A percentile compares a stretch with the other conserved stretches of the same genome.
phyloP scores from a whole-genome alignment of 2,888 invertebrate genomes.

The Tethea ocularis region DNA sequence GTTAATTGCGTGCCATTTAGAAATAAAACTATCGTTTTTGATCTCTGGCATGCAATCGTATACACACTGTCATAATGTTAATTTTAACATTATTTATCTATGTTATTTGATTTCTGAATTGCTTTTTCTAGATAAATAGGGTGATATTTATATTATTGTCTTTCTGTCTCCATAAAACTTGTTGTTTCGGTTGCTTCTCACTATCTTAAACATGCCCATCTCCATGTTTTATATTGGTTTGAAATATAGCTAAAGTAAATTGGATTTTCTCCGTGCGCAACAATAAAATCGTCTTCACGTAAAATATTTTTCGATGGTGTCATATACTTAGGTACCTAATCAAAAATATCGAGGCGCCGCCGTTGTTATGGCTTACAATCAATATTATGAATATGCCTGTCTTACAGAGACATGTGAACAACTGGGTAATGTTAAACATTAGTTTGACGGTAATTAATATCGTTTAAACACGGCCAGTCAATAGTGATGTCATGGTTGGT shows the following conservation, averaged over 20 bases:
- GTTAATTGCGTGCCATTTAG: too few relatives aligned
- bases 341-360: constrained; percentile 1
- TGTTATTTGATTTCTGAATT: neutral
- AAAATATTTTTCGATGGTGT: constrained; percentile 16
- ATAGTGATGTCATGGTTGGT: constrained; percentile 33
- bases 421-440: constrained; percentile 15
- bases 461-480: constrained; percentile 35
- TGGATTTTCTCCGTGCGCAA: constrained; percentile 20
- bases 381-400: constrained; percentile 1
- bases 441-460: constrained; percentile 30
- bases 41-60: neutral
- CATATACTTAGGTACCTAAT: constrained; percentile 3
- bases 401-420: neutral
- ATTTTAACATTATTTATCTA: neutral
- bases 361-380: neutral
- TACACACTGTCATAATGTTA: neutral
- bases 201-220: neutral
- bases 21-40: neutral
- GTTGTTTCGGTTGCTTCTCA: neutral
- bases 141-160: neutral
- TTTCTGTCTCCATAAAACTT: neutral
- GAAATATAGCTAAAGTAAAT: constrained; percentile 17
- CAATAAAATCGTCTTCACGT: constrained; percentile 19
- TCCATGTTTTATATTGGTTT: neutral
- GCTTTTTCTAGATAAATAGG: neutral